Conservation (phyloP, 2,888 invertebrate genomes). For the Xanthia togata region DNA sequence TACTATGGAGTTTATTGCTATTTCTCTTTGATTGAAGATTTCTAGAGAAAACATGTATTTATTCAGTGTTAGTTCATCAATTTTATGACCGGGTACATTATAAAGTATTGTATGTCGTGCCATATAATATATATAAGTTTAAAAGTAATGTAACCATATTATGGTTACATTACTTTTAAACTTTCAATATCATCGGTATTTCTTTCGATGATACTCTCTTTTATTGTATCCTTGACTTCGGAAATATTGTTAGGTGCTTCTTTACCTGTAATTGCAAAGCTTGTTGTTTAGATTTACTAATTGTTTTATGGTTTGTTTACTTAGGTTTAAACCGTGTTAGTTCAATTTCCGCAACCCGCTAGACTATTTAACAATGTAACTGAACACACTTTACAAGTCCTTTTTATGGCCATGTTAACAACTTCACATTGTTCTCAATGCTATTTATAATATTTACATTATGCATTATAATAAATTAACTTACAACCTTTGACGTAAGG, state of each 20-base stretch:
- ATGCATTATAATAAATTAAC: conserved; percentile 4
- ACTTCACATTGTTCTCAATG: conserved; percentile 28
- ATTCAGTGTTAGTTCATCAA: not conserved
- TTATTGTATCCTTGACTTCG: not conserved
- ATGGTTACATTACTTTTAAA: not conserved
- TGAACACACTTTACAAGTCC: conserved; percentile 25
- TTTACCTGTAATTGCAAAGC: not conserved
- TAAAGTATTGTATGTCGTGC: not conserved
- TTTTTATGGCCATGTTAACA: conserved; percentile 33
- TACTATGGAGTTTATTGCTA: conserved; percentile 2
- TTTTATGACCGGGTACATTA: not conserved
- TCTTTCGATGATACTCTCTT: not conserved
- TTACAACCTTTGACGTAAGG: not conserved
- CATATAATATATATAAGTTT: too few species aligned
- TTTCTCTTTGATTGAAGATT: not conserved
- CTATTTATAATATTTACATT: conserved; percentile 11
- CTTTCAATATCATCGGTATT: not conserved
- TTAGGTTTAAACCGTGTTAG: not conserved
- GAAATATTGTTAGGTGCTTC: too few species aligned
- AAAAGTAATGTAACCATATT: too few species aligned
- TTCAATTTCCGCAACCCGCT: conserved; percentile 11
- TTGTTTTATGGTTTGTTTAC: not conserved
- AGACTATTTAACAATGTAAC: not conserved
- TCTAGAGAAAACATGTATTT: conserved; percentile 8
- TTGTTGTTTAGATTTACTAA: not conserved